Percentiles rank a stretch among this genome's conserved stretches.
Evolutionary conservation across 2,888 invertebrate species (phyloP).

Genomic region (Mythimna ferrago): DNA sequence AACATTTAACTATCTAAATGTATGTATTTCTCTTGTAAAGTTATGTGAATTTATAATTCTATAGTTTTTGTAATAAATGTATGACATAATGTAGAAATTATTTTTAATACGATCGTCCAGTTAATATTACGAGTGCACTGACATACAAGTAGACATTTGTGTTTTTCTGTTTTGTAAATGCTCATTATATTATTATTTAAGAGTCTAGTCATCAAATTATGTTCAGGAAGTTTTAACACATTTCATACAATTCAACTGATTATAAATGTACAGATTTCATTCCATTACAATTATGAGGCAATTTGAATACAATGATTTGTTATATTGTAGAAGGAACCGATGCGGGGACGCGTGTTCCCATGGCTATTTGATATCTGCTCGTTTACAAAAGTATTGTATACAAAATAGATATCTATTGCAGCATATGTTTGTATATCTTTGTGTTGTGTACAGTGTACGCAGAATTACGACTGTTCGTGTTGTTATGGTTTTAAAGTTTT

Average conservation of each 20-base stretch:
- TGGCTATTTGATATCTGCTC: constrained; percentile 51
- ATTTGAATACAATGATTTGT: constrained; percentile 63
- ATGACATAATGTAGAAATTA: constrained; percentile 52
- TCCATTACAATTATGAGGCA: constrained; percentile 69
- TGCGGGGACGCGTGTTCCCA: constrained; percentile 27
- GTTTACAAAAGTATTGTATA: constrained; percentile 52
- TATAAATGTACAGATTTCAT: constrained; percentile 71
- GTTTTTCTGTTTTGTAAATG: constrained; percentile 87
- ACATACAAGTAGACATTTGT: constrained; percentile 72
- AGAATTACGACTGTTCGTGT: constrained; percentile 67
- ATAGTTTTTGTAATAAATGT: constrained; percentile 57
- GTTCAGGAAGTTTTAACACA: constrained; percentile 81
- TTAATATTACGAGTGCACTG: constrained; percentile 72
- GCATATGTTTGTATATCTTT: constrained; percentile 62
- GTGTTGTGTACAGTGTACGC: constrained; percentile 66
- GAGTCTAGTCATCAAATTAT: constrained; percentile 90
- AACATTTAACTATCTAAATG: constrained; percentile 68
- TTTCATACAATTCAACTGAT: constrained; percentile 66
- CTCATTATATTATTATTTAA: constrained; percentile 89
- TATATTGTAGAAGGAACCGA: constrained; percentile 49
- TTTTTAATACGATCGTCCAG: constrained; percentile 50
- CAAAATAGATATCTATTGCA: constrained; percentile 58
- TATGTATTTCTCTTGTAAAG: constrained; percentile 61
- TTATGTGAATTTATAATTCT: constrained; percentile 60
- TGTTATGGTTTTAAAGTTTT: constrained; percentile 78